These are phyloP conservation scores for Phaethon lepturus DNA, from an alignment of 2,113 vertebrate genomes.

Conservation along the genomic window DNA sequence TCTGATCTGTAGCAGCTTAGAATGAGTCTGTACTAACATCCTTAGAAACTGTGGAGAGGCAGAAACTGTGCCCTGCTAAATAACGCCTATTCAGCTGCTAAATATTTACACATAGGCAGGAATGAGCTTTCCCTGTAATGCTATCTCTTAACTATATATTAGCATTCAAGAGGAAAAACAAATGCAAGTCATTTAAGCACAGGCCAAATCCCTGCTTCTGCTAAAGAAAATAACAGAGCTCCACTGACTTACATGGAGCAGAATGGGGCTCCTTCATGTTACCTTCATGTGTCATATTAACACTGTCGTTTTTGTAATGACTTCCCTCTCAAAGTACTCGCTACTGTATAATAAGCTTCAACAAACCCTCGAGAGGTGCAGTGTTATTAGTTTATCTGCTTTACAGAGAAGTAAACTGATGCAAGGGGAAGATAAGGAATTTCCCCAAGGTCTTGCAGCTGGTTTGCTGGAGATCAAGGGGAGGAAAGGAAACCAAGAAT, in stretches of 20 bases:
- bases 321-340: background rate
- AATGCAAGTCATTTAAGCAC: constrained; percentile 24
- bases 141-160: constrained; percentile 9
- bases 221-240: background rate
- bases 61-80: constrained; percentile 19
- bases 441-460: constrained; percentile 27
- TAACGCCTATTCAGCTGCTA: background rate
- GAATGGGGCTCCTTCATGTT: background rate
- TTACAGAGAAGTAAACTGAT: constrained; percentile 31
- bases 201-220: constrained; percentile 18
- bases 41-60: constrained; percentile 12
- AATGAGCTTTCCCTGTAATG: constrained; percentile 5
- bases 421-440: constrained; percentile 6
- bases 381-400: constrained; percentile 31
- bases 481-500: background rate
- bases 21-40: background rate
- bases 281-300: background rate
- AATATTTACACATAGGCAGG: constrained; percentile 35
- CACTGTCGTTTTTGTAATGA: background rate
- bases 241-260: background rate
- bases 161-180: constrained; percentile 39
- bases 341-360: background rate
- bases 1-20: constrained; percentile 44
- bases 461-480: constrained; percentile 6
- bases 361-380: background rate